These are phyloP conservation scores for Drosophila nr. perissopoda DNA, from an alignment of 2,888 invertebrate genomes.

Conservation along the genomic window DNA sequence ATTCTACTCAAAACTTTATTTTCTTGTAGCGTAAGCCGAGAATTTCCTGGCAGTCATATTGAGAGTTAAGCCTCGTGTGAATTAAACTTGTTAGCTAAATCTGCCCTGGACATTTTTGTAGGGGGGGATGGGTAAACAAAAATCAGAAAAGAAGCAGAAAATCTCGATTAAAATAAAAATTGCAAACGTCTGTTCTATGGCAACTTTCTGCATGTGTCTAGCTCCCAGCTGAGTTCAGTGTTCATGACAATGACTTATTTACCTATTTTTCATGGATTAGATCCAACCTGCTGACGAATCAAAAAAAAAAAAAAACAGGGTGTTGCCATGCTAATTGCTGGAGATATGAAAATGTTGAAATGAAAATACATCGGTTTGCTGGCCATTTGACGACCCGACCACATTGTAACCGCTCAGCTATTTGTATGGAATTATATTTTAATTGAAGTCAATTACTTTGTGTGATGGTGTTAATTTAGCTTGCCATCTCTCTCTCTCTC, in stretches of 20 bases:
- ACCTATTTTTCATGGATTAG: background rate
- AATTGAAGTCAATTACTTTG: conserved; percentile 83
- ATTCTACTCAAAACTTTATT: background rate
- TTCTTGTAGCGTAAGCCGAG: background rate
- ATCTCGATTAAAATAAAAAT: background rate
- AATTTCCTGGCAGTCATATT: background rate
- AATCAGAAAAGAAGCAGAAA: background rate
- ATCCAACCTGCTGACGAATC: background rate
- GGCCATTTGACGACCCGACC: conserved; percentile 32
- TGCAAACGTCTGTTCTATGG: background rate
- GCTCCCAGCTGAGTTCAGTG: background rate
- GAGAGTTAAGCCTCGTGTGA: background rate
- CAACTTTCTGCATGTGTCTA: background rate
- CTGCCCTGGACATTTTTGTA: background rate
- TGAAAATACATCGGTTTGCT: conserved; percentile 20
- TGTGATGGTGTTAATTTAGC: conserved; percentile 81
- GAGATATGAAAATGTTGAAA: conserved; percentile 6
- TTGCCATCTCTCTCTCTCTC: conserved; percentile 4
- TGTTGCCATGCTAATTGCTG: conserved; percentile 12
- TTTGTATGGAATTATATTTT: conserved; percentile 73
- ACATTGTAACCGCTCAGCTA: conserved; percentile 34
- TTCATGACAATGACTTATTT: background rate
- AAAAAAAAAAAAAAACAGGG: conserved; percentile 13
- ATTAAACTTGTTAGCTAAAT: background rate
- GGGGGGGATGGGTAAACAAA: background rate